Evolutionary conservation across 2,888 invertebrate species (phyloP).

Genomic region (Chouioia cunea): DNA sequence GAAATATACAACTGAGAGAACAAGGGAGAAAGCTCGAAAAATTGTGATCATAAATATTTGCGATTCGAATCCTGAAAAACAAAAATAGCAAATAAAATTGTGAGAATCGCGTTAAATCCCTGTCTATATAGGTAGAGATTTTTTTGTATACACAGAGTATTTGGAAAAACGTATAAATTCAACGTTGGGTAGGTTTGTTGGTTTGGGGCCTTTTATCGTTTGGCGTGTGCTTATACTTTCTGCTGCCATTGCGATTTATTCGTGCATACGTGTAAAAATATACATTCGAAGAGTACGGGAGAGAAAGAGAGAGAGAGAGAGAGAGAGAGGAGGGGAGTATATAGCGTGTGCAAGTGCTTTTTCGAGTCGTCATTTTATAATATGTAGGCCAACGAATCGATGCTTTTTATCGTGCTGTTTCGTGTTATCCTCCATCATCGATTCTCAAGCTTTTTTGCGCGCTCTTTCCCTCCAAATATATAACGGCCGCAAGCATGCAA

Average conservation of each 20-base stretch:
- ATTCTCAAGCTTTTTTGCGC: constrained; percentile 22
- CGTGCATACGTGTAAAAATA: constrained; percentile 13
- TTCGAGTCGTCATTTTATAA: constrained; percentile 37
- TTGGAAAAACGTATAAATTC: no score
- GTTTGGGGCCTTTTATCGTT: background rate
- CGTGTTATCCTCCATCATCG: constrained; percentile 32
- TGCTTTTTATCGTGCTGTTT: constrained; percentile 41
- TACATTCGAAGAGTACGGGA: background rate
- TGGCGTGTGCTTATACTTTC: background rate
- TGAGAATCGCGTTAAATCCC: no score
- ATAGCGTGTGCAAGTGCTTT: background rate
- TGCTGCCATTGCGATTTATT: background rate
- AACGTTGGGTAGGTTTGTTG: no score
- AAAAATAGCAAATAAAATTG: no score
- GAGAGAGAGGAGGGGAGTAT: no score
- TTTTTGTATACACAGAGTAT: no score
- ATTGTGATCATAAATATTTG: no score
- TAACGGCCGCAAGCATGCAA: background rate
- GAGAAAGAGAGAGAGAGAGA: no score
- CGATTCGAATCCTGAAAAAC: no score
- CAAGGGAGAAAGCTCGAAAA: no score
- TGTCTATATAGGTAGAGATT: no score
- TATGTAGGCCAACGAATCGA: constrained; percentile 44
- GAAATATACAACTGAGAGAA: no score
- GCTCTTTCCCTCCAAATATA: background rate